Evolutionary conservation across 2,888 invertebrate genomes (phyloP), one percentile per base, ranked within the genome.

Genomic region (Drosophila borealis): DNA sequence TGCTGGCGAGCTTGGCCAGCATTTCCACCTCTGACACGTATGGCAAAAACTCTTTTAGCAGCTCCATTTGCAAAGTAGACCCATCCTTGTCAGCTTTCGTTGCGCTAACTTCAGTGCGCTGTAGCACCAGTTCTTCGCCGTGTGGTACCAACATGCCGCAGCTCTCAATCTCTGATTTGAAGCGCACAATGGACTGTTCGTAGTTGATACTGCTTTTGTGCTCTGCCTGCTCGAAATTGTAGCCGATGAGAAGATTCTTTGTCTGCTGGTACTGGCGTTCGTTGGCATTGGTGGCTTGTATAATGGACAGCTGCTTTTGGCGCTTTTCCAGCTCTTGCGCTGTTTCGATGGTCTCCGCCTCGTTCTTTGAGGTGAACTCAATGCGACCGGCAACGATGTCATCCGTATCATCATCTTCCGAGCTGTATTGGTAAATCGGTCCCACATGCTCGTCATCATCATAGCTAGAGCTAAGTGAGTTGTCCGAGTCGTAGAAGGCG

Each of bases 321-420:
- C 92, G 85, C 74, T 92, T 93, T 80, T 86, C 81, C 41, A 90
- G 81, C 90, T 93, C 92, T n/a, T 91, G 90, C 60, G 93, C 94
- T 4, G 95, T 92, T 83, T 97, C 97, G 0, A 97, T 94, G 0
- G 97, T 97, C 91, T 97, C 97, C 0, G 97, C 97, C 45, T 96
- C 95, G 91, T 96, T 97, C 25, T 96, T 96, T 0, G 96, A 96
- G 81, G 96, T 96, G 89, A 97, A 97, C 72, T 96, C 96, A 74
- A 97, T 97, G 17, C 95, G 94, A 11, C 97, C 93, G 0, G 96
- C 95, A 41, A 93, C 93, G 0, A 93, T 91, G 29, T 90, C 90
- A 79, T 92, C 92, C 0, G 93, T 93, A 9, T 72, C 83, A 33
- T 89, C 86, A 8, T 90, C 89, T 13, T 83, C 89, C 3, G 78